Percentiles rank a stretch among this genome's conserved stretches.
Evolutionary conservation across 2,113 vertebrate species (phyloP).

Genomic region (Otis tarda): DNA sequence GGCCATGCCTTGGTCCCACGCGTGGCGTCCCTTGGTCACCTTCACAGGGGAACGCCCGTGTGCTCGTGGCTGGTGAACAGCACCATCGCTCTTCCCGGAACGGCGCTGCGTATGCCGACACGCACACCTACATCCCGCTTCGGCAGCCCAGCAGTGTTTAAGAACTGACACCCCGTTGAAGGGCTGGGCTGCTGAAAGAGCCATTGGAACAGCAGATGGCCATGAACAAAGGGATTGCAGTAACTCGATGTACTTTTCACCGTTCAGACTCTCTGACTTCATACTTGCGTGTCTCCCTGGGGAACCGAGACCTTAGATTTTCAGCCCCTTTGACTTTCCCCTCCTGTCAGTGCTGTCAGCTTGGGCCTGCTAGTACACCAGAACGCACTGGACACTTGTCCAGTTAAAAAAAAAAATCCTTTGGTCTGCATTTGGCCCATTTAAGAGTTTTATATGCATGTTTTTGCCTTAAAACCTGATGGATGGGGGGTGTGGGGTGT

Average conservation of each 20-base stretch:
- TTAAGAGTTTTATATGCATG: background rate
- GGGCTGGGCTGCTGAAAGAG: background rate
- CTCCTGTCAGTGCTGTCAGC: background rate
- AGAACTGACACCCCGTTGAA: background rate
- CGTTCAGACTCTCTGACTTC: background rate
- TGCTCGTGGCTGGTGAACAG: background rate
- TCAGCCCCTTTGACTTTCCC: background rate
- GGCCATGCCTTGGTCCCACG: background rate
- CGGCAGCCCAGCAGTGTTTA: rapidly evolving
- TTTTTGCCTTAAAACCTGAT: background rate
- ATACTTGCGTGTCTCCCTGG: background rate
- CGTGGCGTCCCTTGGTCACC: background rate
- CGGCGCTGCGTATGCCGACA: rapidly evolving
- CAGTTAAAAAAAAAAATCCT: background rate
- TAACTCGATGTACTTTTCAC: background rate
- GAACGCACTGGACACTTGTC: background rate
- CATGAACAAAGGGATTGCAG: background rate
- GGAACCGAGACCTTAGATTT: rapidly evolving
- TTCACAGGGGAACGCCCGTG: rapidly evolving
- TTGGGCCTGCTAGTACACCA: background rate
- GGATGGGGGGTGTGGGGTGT: background rate
- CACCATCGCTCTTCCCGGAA: background rate
- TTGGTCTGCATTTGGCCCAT: background rate
- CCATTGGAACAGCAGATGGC: conserved; percentile 7
- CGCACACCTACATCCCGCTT: rapidly evolving